A percentile compares a stretch with the other conserved stretches of the same genome.
phyloP scores from a whole-genome alignment of 2,797 vertebrate species.

The Pseudochaenichthys georgianus region DNA sequence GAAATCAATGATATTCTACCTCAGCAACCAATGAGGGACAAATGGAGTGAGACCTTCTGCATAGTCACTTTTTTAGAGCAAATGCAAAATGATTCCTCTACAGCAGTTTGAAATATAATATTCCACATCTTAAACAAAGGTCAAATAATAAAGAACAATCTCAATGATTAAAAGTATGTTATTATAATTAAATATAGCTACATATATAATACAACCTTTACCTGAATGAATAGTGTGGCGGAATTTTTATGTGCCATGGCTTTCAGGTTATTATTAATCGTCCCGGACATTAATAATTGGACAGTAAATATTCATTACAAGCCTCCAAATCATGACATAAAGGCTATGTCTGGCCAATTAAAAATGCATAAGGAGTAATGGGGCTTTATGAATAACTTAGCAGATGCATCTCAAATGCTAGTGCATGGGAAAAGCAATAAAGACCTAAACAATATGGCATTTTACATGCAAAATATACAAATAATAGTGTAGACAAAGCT shows the following conservation, averaged over 20 bases:
- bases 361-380: conserved; percentile 98
- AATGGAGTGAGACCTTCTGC: conserved; percentile 57
- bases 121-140: conserved; percentile 24
- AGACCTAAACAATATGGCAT: conserved; percentile 42
- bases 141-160: conserved; percentile 38
- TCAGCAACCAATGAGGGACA: conserved; percentile 56
- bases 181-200: conserved; percentile 52
- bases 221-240: conserved; percentile 70
- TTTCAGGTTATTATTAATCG: conserved; percentile 89
- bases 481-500: neutral
- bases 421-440: conserved; percentile 56
- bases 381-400: conserved; percentile 97
- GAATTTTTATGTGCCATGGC: conserved; percentile 89
- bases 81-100: conserved; percentile 15
- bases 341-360: conserved; percentile 93
- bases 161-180: conserved; percentile 38
- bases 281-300: conserved; percentile 91
- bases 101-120: conserved; percentile 11
- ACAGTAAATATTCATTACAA: conserved; percentile 97
- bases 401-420: conserved; percentile 88
- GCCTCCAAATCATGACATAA: conserved; percentile 94
- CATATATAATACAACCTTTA: conserved; percentile 41
- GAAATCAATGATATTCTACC: conserved; percentile 63
- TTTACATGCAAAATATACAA: neutral
- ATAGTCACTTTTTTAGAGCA: conserved; percentile 45